Evolutionary conservation across 2,797 vertebrate genomes (phyloP).

Genomic region (Mus minutoides): DNA sequence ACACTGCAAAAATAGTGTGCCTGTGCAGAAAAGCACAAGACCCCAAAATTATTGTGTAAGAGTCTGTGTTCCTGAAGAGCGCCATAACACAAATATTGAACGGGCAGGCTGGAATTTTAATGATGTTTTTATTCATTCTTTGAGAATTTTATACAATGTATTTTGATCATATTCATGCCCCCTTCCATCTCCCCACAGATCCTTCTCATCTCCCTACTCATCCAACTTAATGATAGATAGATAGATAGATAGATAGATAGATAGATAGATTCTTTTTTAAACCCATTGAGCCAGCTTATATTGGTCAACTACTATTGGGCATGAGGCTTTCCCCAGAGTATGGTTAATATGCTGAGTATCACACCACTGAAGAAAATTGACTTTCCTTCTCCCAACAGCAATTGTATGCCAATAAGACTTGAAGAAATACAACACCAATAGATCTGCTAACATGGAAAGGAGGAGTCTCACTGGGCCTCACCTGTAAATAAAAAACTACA

Average conservation of each 20-base stretch:
- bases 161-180: not conserved
- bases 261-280: not conserved
- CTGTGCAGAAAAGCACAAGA: not conserved
- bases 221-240: not conserved
- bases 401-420: not conserved
- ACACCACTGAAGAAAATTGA: not conserved
- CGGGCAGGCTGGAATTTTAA: not conserved
- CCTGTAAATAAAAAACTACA: too few species aligned
- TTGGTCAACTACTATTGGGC: not conserved
- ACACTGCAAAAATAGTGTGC: not conserved
- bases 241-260: too few species aligned
- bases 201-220: not conserved
- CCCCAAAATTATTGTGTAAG: not conserved
- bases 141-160: not conserved
- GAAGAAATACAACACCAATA: not conserved
- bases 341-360: not conserved
- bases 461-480: not conserved
- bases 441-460: not conserved
- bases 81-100: not conserved
- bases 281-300: not conserved
- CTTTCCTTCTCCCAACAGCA: not conserved
- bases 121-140: not conserved
- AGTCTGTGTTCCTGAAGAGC: not conserved
- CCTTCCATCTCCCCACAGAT: not conserved
- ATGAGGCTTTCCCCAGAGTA: not conserved